These are phyloP conservation scores for Cyprinodon brontotheroides DNA, from an alignment of 2,113 vertebrate species.

Conservation along the genomic window DNA sequence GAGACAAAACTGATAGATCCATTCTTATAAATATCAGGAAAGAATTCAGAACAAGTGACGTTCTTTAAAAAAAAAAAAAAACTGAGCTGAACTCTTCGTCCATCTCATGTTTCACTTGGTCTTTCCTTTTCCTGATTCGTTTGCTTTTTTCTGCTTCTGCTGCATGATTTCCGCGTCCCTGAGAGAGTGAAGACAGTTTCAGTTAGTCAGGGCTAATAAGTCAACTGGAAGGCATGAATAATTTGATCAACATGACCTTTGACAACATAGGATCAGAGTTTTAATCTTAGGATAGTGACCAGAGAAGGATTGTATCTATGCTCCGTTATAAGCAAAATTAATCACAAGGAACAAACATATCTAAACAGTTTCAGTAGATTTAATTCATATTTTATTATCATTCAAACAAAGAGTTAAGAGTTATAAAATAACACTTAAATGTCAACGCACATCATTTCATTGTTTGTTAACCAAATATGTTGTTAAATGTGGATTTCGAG, in stretches of 20 bases:
- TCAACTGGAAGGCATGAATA: background rate
- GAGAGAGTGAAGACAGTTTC: conserved; percentile 1
- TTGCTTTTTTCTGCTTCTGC: conserved; percentile 92
- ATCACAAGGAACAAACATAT: background rate
- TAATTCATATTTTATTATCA: no score
- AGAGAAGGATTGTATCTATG: no score
- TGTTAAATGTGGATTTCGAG: no score
- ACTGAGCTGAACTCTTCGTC: conserved; percentile 6
- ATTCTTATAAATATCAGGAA: conserved; percentile 62
- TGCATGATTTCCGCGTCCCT: conserved; percentile 97
- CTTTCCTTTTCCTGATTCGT: conserved; percentile 70
- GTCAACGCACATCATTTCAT: no score
- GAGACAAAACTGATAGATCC: conserved; percentile 59
- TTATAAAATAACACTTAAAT: no score
- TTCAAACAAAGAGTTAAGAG: no score
- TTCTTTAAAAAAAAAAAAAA: conserved; percentile 25
- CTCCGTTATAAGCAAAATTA: no score
- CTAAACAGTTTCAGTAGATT: no score
- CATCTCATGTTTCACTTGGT: conserved; percentile 62
- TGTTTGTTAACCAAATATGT: no score
- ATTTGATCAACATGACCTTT: no score
- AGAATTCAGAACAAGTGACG: conserved; percentile 51
- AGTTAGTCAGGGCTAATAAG: background rate
- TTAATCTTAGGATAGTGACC: no score
- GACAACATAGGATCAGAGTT: no score